Percentiles rank a stretch among this genome's conserved stretches.
Evolutionary conservation across 2,888 invertebrate species (phyloP).

Genomic region (Osedax fenrisi): DNA sequence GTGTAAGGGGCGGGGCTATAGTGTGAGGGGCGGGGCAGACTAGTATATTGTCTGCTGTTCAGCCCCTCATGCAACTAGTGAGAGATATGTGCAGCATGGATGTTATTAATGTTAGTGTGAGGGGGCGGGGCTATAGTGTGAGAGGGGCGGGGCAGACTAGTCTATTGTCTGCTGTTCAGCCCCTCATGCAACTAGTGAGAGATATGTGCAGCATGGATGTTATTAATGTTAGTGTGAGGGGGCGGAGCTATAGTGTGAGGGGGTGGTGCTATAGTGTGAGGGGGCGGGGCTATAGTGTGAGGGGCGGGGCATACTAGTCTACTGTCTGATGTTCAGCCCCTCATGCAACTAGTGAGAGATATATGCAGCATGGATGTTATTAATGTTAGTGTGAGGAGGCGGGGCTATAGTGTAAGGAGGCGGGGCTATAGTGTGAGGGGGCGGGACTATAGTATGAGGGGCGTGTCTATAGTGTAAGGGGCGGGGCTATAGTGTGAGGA

Average conservation of each 20-base stretch:
- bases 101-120: conserved; percentile 55
- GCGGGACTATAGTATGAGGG: too few species aligned
- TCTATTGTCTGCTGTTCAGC: conserved; percentile 76
- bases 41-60: conserved; percentile 81
- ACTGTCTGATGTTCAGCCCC: conserved; percentile 72
- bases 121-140: too few species aligned
- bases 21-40: too few species aligned
- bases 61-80: conserved; percentile 71
- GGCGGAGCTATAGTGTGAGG: too few species aligned
- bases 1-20: too few species aligned
- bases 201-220: conserved; percentile 72
- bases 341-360: conserved; percentile 71
- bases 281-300: too few species aligned
- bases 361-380: conserved; percentile 75
- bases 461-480: too few species aligned
- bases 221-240: conserved; percentile 53
- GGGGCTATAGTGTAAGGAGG: too few species aligned
- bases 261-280: too few species aligned
- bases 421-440: too few species aligned
- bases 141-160: too few species aligned
- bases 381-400: background rate
- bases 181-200: conserved; percentile 70
- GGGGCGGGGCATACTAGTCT: conserved; percentile 99
- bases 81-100: conserved; percentile 73
- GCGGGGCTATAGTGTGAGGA: too few species aligned